Evolutionary conservation across 2,888 invertebrate genomes (phyloP), one percentile per base, ranked within the genome.

Genomic region (Anoplius nigerrimus): DNA sequence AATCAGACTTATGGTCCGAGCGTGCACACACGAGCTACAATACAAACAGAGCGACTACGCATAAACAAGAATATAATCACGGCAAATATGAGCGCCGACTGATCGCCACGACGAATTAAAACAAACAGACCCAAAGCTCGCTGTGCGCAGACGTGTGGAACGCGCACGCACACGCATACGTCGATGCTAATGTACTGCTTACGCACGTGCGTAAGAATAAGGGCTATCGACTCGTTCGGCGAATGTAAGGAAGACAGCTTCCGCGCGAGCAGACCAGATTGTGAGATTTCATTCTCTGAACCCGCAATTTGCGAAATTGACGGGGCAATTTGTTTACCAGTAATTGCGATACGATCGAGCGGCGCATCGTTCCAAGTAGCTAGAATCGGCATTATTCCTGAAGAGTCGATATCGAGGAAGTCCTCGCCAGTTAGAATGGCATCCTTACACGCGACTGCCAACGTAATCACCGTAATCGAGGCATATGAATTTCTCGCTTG

Each of bases 271-370:
- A 79, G 74, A 74, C 70, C 84, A 81, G 84, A 84, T 84, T 82
- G 79, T 77, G 79, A 81, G 83, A 85, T 85, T 85, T 85, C 84
- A 82, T 84, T 84, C 82, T 76, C 76, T 54, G 83, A 82, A 79
- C 80, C 82, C 80, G 84, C 81, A 85, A 85, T 85, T 85, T 84
- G 83, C 76, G 79, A 84, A 85, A 85, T 85, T 82, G 83, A 84
- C 82, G 83, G 83, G 80, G 82, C 80, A 84, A 84, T 85, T 84
- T 84, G 84, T 84, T 85, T 80, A 78, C 83, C 77, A 76, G 83
- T 84, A 83, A 84, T 84, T 84, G 82, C 80, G 79, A 84, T 84
- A 83, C 81, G 78, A 84, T 84, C 83, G 81, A 82, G 78, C 79
- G 73, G 72, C 72, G 69, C 72, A 74, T 79, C 79, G 78, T 81